phyloP scores from a whole-genome alignment of 2,888 invertebrate species.

The Lepidochrysops patricia region DNA sequence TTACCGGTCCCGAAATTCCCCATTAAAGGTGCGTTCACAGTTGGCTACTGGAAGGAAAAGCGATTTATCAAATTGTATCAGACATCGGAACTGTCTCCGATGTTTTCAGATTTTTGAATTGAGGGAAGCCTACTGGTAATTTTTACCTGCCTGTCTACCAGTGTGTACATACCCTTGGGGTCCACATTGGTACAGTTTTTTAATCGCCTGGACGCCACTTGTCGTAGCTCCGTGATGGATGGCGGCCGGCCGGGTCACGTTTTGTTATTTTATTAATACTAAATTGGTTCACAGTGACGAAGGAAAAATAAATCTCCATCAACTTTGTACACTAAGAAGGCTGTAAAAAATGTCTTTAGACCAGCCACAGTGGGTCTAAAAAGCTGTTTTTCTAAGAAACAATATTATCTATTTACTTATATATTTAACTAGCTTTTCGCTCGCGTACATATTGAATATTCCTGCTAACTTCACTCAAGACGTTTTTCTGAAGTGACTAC shows the following conservation, averaged over 20 bases:
- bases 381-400: too few species aligned
- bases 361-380: too few species aligned
- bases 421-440: too few species aligned
- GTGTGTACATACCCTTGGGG: conserved; percentile 7
- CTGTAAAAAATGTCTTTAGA: not conserved
- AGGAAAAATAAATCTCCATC: conserved; percentile 39
- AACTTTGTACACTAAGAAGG: conserved; percentile 13
- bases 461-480: too few species aligned
- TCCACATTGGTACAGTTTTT: conserved; percentile 48
- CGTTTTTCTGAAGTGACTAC: too few species aligned
- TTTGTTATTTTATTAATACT: conserved; percentile 74
- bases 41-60: not conserved
- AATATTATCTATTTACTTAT: too few species aligned
- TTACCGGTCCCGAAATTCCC: conserved; percentile 63
- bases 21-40: conserved; percentile 1
- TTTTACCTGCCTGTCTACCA: not conserved
- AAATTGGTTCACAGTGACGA: conserved; percentile 68
- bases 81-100: not conserved
- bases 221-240: conserved; percentile 67
- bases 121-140: not conserved
- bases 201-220: conserved; percentile 66
- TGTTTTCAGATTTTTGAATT: not conserved
- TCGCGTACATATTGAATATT: too few species aligned
- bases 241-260: conserved; percentile 57
- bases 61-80: not conserved